These are phyloP conservation scores for Synchiropus splendidus DNA, from an alignment of 2,113 vertebrate genomes.

Conservation along the genomic window DNA sequence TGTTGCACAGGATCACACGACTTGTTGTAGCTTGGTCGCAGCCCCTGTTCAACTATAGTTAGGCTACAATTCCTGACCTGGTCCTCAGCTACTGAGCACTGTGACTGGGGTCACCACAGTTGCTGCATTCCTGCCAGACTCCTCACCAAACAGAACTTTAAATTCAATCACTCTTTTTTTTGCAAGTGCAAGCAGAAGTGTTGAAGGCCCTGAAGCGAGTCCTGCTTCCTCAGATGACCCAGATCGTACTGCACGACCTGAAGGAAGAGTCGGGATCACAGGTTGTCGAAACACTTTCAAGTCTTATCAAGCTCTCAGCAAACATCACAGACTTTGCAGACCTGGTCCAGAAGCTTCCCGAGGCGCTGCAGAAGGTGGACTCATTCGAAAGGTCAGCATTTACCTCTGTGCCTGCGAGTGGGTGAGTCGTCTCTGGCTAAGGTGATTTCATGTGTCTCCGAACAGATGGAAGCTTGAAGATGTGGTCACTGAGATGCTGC, in stretches of 20 bases:
- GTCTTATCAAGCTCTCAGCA: slow-evolving; percentile 64
- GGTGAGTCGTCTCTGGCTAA: background rate
- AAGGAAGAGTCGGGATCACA: background rate
- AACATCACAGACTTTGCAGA: slow-evolving; percentile 39
- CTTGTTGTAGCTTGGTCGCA: too few relatives aligned
- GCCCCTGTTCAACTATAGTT: too few relatives aligned
- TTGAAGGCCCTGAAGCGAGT: slow-evolving; percentile 59
- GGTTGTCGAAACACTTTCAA: slow-evolving; percentile 59
- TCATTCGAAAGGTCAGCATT: slow-evolving; percentile 65
- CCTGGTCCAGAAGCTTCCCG: slow-evolving; percentile 63
- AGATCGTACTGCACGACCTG: slow-evolving; percentile 37
- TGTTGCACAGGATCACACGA: too few relatives aligned
- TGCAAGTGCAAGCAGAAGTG: slow-evolving; percentile 67
- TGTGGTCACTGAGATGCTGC: slow-evolving; percentile 63
- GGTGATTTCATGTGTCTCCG: background rate
- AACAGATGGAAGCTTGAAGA: slow-evolving; percentile 82
- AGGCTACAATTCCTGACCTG: too few relatives aligned
- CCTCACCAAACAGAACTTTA: too few relatives aligned
- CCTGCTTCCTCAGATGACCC: slow-evolving; percentile 67
- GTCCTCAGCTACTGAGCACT: too few relatives aligned
- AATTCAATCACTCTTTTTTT: background rate
- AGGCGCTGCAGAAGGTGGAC: slow-evolving; percentile 55
- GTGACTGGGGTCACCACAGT: too few relatives aligned
- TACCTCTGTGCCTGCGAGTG: too few relatives aligned
- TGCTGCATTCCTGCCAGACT: too few relatives aligned